These are phyloP conservation scores for Mythimna ferrago DNA, from an alignment of 2,888 invertebrate genomes.

Conservation along the genomic window DNA sequence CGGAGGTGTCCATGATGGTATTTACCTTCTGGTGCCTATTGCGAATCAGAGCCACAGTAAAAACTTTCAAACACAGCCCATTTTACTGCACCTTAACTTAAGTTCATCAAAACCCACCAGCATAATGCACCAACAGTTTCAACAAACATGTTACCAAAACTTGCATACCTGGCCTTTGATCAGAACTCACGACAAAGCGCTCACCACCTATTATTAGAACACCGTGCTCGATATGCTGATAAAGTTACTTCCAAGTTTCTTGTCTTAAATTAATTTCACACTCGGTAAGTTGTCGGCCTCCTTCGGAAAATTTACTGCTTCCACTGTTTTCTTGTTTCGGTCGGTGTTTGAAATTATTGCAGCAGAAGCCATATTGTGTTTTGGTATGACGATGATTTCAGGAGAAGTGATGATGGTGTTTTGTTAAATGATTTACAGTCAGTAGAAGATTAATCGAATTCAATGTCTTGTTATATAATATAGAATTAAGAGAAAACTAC, in stretches of 20 bases:
- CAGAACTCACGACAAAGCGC: slow-evolving; percentile 21
- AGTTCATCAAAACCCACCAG: not conserved
- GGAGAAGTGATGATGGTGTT: not conserved
- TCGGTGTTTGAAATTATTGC: slow-evolving; percentile 24
- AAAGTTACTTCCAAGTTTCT: slow-evolving; percentile 57
- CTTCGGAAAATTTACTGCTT: slow-evolving; percentile 45
- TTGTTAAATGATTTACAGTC: slow-evolving; percentile 1
- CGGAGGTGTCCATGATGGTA: too few relatives aligned
- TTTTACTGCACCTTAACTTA: too few relatives aligned
- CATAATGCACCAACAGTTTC: slow-evolving; percentile 4
- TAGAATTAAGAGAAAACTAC: too few relatives aligned
- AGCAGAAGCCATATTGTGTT: slow-evolving; percentile 2
- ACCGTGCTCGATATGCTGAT: slow-evolving; percentile 59
- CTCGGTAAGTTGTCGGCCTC: slow-evolving; percentile 50
- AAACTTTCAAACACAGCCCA: too few relatives aligned
- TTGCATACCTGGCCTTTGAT: slow-evolving; percentile 39
- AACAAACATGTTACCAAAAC: slow-evolving; percentile 12
- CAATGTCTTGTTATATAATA: too few relatives aligned
- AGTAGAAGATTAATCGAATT: too few relatives aligned
- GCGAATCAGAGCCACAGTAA: too few relatives aligned
- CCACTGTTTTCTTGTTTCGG: slow-evolving; percentile 43
- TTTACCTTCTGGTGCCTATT: too few relatives aligned
- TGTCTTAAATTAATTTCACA: slow-evolving; percentile 66
- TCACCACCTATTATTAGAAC: slow-evolving; percentile 37
- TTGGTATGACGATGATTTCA: not conserved